Conservation (phyloP, 2,888 invertebrate species). For the Mimumesa dahlbomi region DNA sequence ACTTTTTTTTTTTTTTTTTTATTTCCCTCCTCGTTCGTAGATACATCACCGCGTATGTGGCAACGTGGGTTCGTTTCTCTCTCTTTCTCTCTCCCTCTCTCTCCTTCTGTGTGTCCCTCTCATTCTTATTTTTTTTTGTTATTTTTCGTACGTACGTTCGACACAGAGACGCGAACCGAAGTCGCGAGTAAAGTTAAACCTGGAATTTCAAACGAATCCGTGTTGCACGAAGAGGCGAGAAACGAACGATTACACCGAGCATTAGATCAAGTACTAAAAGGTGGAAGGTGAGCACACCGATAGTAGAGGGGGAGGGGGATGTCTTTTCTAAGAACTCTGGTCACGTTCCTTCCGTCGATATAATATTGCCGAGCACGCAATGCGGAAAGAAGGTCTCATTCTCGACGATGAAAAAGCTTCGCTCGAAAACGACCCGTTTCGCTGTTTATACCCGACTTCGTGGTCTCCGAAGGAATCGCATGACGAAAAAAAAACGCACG, state of each 20-base stretch:
- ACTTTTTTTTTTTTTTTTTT: neutral
- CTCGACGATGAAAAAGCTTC: conserved; percentile 10
- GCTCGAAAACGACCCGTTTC: neutral
- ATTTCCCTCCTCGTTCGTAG: conserved; percentile 1
- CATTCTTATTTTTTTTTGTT: no score
- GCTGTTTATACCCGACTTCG: neutral
- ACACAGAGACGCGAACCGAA: neutral
- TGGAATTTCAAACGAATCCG: conserved; percentile 56
- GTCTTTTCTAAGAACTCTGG: conserved; percentile 66
- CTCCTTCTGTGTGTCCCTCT: neutral
- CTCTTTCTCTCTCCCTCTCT: no score
- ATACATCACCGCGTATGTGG: neutral
- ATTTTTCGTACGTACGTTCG: neutral
- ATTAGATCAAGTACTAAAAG: conserved; percentile 63
- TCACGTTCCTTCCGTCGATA: conserved; percentile 70
- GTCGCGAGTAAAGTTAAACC: conserved; percentile 7
- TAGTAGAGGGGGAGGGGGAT: conserved; percentile 41
- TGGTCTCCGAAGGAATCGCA: neutral
- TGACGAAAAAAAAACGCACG: no score
- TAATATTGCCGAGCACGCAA: conserved; percentile 69
- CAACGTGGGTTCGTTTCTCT: no score
- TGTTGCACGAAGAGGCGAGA: conserved; percentile 67
- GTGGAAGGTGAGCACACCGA: conserved; percentile 49
- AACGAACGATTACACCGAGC: conserved; percentile 66
- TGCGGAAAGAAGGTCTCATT: conserved; percentile 27